Percentiles rank a stretch among this genome's conserved stretches.
Evolutionary conservation across 2,113 vertebrate species (phyloP).

Genomic region (Cololabis saira): DNA sequence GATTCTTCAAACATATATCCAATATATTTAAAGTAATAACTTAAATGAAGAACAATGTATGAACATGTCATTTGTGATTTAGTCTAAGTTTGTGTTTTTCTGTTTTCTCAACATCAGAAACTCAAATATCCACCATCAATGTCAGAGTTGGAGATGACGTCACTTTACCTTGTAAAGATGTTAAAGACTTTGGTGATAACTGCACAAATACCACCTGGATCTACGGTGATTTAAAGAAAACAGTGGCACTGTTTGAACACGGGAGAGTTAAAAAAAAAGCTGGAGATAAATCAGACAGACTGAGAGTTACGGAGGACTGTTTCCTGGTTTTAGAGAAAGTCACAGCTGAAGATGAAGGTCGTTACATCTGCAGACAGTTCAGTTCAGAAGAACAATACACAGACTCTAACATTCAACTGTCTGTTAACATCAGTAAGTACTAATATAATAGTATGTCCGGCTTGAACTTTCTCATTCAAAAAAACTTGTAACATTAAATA

Average conservation of each 20-base stretch:
- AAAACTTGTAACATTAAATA: too few species aligned
- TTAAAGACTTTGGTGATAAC: neutral
- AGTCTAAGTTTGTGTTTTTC: too few species aligned
- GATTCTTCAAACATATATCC: too few species aligned
- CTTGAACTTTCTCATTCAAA: too few species aligned
- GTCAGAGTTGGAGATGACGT: neutral
- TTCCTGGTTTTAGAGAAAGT: conserved; percentile 17
- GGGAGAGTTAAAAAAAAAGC: neutral
- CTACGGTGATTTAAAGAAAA: neutral
- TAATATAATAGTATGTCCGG: too few species aligned
- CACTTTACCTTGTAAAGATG: neutral
- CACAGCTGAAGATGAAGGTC: conserved; percentile 6
- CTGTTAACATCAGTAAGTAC: conserved; percentile 12
- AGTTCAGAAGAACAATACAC: neutral
- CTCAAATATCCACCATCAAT: too few species aligned
- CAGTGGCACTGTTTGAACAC: neutral
- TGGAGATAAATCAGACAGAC: conserved; percentile 6
- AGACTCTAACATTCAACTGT: neutral
- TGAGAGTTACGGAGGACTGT: neutral
- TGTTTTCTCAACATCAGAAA: too few species aligned
- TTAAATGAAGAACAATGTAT: too few species aligned
- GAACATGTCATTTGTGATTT: too few species aligned
- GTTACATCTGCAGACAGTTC: neutral
- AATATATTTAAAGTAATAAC: too few species aligned
- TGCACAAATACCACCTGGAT: neutral